Conservation (phyloP, 2,113 vertebrate species). For the Myiozetetes cayanensis region DNA sequence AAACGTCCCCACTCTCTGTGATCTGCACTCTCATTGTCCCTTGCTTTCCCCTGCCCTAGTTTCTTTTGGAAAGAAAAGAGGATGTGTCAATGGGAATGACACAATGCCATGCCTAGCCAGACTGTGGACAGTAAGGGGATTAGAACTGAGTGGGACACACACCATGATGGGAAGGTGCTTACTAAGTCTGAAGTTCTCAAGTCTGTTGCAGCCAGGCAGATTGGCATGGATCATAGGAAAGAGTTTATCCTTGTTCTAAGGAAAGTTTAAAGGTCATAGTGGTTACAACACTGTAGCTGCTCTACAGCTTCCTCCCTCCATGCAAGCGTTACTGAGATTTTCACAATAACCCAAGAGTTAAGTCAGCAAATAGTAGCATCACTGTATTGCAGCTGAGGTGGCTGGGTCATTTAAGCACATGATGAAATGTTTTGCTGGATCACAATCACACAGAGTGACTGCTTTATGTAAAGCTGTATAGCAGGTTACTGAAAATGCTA, state of each 20-base stretch:
- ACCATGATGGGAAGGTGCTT: not conserved
- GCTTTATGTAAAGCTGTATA: not conserved
- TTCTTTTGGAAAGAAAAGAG: not conserved
- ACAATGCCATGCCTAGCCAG: not conserved
- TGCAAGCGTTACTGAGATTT: not conserved
- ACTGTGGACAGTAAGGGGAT: not conserved
- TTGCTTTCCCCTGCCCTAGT: not conserved
- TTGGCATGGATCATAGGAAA: not conserved
- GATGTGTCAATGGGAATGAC: not conserved
- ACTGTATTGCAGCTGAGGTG: not conserved
- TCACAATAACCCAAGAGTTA: not conserved
- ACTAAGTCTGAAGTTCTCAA: not conserved
- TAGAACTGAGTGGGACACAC: not conserved
- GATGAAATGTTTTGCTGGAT: not conserved
- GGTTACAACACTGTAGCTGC: not conserved
- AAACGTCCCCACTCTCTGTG: not conserved
- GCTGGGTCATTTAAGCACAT: not conserved
- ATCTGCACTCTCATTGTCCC: not conserved
- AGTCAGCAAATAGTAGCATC: not conserved
- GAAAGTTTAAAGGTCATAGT: not conserved
- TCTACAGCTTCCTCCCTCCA: not conserved
- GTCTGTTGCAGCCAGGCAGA: not conserved
- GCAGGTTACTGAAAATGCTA: not conserved
- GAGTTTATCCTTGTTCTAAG: not conserved
- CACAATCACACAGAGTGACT: not conserved